Evolutionary conservation across 2,797 vertebrate genomes (phyloP), one percentile per base, ranked within the genome.

Genomic region (Sebastes glaucus): DNA sequence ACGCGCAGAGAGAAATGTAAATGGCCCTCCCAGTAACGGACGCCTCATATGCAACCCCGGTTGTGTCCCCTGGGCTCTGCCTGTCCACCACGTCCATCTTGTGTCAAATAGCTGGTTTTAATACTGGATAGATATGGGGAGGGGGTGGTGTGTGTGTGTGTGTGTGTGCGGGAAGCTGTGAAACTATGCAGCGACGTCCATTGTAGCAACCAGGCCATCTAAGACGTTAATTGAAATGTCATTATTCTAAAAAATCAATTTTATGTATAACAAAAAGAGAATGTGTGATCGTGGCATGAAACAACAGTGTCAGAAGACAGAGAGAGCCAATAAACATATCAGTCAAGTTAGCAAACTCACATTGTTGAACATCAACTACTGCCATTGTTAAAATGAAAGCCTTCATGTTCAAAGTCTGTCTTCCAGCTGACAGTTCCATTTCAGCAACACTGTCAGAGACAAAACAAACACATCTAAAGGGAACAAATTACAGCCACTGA

Each of bases 1-100:
- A 95, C 81, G 93, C 88, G 73, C 87, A 80, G 87, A 91, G 92
- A 94, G 92, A 96, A 96, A 96, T 95, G 95, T 96, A 96, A 95
- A 96, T 96, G 92, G 91, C 89, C 91, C 87, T 94, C 90, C 85
- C 77, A 77, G 89, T 93, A 95, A 94, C 87, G 86, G 92, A 93
- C 87, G 90, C 91, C 91, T 95, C 90, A 90, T 93, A 94, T 94
- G 90, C 95, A 94, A 94, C 93, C 94, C 91, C 57, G 84, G 93
- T 91, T 92, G 87, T 86, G 88, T 95, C 92, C 92, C 93, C 80
- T 81, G 93, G 93, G 94, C 74, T 82, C 85, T 80, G 86, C 86
- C 91, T 91, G 92, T 93, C 93, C 92, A 90, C 92, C 87, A 87
- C 93, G 94, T 96, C 95, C 94, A 94, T 96, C 95, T 95, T 95